Evolutionary conservation across 2,888 invertebrate genomes (phyloP).

Genomic region (Parnassius mnemosyne): DNA sequence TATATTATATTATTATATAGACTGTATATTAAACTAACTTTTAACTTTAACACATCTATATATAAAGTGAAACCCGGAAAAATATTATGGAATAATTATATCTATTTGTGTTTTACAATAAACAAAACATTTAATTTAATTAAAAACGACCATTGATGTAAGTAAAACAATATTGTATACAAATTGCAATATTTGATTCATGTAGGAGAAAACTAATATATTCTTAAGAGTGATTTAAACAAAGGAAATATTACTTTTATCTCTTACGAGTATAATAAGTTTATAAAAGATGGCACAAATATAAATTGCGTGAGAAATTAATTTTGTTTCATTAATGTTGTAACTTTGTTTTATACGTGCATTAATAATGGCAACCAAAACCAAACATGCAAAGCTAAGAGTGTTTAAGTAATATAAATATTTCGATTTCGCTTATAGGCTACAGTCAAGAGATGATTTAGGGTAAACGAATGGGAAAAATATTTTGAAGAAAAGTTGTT

Average conservation of each 20-base stretch:
- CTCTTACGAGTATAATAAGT: not conserved
- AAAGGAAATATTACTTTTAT: not conserved
- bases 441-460: conserved; percentile 21
- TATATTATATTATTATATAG: too few species aligned
- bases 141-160: too few species aligned
- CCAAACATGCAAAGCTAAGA: conserved; percentile 20
- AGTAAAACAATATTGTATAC: too few species aligned
- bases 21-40: too few species aligned
- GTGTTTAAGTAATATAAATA: conserved; percentile 25
- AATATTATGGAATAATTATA: too few species aligned
- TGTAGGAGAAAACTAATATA: too few species aligned
- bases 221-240: not conserved
- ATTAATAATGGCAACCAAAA: conserved; percentile 13
- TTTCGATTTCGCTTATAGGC: conserved; percentile 18
- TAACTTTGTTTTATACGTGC: conserved; percentile 1
- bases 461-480: conserved; percentile 19
- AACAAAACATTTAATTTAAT: too few species aligned
- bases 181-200: too few species aligned
- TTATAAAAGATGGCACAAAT: not conserved
- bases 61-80: too few species aligned
- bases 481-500: conserved; percentile 19
- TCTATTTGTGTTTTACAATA: too few species aligned
- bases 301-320: not conserved
- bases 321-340: not conserved
- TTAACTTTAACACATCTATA: too few species aligned